Percentiles rank a stretch among this genome's conserved stretches.
phyloP scores from a whole-genome alignment of 2,888 invertebrate genomes.

The Corbicula japonica region DNA sequence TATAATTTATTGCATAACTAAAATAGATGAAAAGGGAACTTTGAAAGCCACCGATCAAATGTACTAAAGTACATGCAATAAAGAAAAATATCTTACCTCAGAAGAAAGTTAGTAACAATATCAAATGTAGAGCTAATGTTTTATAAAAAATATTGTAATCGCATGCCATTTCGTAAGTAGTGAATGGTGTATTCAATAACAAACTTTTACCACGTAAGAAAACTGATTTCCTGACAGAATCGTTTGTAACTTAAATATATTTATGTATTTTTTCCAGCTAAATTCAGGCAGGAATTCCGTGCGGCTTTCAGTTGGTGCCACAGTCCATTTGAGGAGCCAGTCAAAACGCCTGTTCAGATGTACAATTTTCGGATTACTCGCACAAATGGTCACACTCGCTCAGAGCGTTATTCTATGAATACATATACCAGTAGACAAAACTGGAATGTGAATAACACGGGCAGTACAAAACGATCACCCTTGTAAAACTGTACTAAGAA shows the following conservation, averaged over 20 bases:
- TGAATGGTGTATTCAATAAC: no score
- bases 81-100: no score
- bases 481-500: neutral
- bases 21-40: no score
- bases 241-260: no score
- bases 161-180: no score
- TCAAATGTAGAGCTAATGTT: no score
- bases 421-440: conserved; percentile 54
- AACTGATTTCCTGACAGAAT: neutral
- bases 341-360: conserved; percentile 43
- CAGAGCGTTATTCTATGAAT: conserved; percentile 70
- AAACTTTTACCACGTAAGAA: neutral
- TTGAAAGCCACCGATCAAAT: no score
- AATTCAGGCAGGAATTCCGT: conserved; percentile 63
- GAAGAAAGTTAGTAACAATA: no score
- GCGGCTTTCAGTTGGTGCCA: conserved; percentile 54
- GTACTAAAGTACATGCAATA: no score
- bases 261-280: conserved; percentile 43
- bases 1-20: no score
- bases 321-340: conserved; percentile 31
- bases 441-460: conserved; percentile 23
- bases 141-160: no score
- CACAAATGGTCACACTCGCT: conserved; percentile 51
- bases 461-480: conserved; percentile 21
- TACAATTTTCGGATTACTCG: conserved; percentile 56